phyloP scores from a whole-genome alignment of 1,140 invertebrate species.

The Yoshiicerus persimilis region DNA sequence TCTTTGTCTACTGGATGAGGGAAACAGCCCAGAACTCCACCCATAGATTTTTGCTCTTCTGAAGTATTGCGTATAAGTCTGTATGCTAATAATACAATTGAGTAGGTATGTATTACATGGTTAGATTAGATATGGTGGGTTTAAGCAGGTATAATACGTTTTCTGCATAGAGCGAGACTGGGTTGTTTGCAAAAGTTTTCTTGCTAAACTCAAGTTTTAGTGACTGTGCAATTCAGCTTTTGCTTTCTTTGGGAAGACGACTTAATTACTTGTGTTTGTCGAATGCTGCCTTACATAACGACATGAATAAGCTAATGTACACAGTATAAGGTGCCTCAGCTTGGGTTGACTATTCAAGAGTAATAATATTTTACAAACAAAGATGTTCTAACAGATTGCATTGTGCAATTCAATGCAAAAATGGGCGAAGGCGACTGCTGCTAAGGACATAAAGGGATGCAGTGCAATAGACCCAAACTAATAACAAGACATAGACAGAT shows the following conservation, averaged over 20 bases:
- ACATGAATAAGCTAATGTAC: not conserved
- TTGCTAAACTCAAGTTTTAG: not conserved
- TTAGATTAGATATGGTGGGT: not conserved
- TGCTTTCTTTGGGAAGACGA: not conserved
- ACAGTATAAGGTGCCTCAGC: not conserved
- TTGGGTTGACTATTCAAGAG: slow-evolving; percentile 9
- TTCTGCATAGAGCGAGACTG: not conserved
- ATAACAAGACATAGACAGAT: not conserved
- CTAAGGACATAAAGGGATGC: not conserved
- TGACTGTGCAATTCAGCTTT: not conserved
- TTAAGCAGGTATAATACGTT: not conserved
- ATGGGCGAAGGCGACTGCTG: not conserved
- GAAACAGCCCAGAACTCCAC: not conserved
- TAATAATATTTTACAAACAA: slow-evolving; percentile 10
- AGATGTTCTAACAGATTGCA: slow-evolving; percentile 6
- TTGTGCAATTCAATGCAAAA: not conserved
- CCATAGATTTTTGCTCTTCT: not conserved
- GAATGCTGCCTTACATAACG: not conserved
- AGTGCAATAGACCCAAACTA: not conserved
- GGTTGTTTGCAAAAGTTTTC: not conserved
- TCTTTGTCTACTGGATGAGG: not conserved
- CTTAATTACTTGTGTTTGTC: not conserved
- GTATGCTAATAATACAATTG: too few species aligned
- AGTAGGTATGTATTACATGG: not conserved
- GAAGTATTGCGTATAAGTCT: not conserved